phyloP scores from a whole-genome alignment of 2,888 invertebrate species.

The Oscheius sp. region DNA sequence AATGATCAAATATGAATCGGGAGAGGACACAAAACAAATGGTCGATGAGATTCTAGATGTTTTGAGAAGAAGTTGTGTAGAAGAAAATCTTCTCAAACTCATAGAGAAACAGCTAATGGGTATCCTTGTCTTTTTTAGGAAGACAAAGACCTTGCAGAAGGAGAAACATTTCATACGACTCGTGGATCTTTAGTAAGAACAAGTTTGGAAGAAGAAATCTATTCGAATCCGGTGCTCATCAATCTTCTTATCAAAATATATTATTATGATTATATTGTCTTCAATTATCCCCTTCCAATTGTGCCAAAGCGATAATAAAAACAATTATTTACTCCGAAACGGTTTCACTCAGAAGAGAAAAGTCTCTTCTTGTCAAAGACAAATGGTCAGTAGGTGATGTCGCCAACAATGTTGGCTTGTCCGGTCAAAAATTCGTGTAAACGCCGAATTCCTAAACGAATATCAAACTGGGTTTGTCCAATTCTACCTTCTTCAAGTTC shows the following conservation, averaged over 20 bases:
- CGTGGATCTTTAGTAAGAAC: not conserved
- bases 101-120: not conserved
- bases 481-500: conserved; percentile 66
- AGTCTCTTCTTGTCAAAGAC: no score
- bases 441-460: no score
- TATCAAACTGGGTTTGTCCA: no score
- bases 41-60: not conserved
- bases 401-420: no score
- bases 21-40: not conserved
- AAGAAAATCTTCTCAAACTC: not conserved
- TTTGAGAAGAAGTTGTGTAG: not conserved
- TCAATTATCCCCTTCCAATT: not conserved
- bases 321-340: no score
- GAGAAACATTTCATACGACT: not conserved
- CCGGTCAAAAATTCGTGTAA: no score
- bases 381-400: no score
- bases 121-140: not conserved
- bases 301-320: not conserved
- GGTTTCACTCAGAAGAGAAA: no score
- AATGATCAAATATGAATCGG: not conserved
- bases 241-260: not conserved
- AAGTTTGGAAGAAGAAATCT: not conserved
- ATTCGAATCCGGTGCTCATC: not conserved
- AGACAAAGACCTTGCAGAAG: not conserved
- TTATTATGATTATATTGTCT: conserved; percentile 5